Percentiles rank a stretch among this genome's conserved stretches.
These are phyloP conservation scores for Leptinotarsa rubiginosa DNA, from an alignment of 2,888 invertebrate species.

Conservation along the genomic window DNA sequence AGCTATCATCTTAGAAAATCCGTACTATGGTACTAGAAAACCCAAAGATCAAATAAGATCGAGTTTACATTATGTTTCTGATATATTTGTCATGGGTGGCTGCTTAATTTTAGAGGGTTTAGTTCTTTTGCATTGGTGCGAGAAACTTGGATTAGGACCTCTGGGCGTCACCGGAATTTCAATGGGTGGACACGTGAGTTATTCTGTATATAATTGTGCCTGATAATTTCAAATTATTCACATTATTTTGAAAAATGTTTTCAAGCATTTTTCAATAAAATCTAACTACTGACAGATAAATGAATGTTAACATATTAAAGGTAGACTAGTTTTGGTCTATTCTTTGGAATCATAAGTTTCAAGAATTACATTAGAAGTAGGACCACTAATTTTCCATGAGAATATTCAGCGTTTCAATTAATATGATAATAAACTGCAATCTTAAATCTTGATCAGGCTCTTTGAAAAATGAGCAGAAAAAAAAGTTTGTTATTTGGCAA, in stretches of 20 bases:
- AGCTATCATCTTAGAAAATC: conserved; percentile 95
- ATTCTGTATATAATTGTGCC: conserved; percentile 1
- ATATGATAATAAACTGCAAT: too few species aligned
- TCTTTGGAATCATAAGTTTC: too few species aligned
- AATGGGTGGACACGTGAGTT: conserved; percentile 96
- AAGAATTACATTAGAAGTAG: too few species aligned
- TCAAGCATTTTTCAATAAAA: neutral
- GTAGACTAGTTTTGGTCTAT: too few species aligned
- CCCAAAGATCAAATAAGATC: conserved; percentile 90
- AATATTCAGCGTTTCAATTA: too few species aligned
- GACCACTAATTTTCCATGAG: too few species aligned
- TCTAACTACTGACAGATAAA: neutral
- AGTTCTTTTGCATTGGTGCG: conserved; percentile 94
- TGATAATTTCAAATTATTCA: neutral
- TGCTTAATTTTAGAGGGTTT: conserved; percentile 93
- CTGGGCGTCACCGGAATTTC: conserved; percentile 95
- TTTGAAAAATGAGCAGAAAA: too few species aligned
- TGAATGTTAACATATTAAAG: neutral
- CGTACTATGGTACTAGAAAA: conserved; percentile 92
- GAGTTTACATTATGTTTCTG: conserved; percentile 93
- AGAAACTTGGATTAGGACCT: conserved; percentile 90
- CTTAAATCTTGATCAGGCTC: too few species aligned
- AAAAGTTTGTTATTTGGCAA: too few species aligned
- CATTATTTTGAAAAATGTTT: neutral
- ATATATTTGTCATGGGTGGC: conserved; percentile 99